Evolutionary conservation across 2,888 invertebrate species (phyloP), one percentile per base, ranked within the genome.

Genomic region (Plagiodera versicolora): DNA sequence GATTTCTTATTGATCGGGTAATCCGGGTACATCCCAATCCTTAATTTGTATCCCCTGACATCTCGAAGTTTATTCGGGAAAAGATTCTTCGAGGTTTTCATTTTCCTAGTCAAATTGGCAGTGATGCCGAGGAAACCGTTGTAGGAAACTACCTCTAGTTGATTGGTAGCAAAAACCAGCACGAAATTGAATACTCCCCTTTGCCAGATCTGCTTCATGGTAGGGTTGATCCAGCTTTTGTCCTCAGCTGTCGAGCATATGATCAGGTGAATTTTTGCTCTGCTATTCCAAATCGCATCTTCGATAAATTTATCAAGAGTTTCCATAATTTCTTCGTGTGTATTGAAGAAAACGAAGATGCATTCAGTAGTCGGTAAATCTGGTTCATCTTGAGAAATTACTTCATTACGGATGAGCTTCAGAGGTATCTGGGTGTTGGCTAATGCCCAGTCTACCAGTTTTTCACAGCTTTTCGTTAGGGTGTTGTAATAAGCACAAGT

Each of bases 171-270:
- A 28, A 10, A 50, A 20, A 50, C 50, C n/a, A 50, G 8, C 16
- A 50, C 50, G 8, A 50, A 50, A 18, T 28, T 50, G 50, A 50
- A 50, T 1, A 50, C 5, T 2, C 50, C 50, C n/a, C 18, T 50
- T 3, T 28, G 28, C 50, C 50, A 50, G 11, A 50, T 28, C 16
- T 16, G 17, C 50, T 50, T 50, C 17, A 50, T 8, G 14, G 50
- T 50, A 9, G 10, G 17, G 10, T 50, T 18, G 18, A 50, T 32
- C 50, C 50, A 50, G 2, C n/a, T 5, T 8, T 50, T n/a, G 28
- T 50, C 50, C 17, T 50, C n/a, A 10, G 11, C 10, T 11, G 8
- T 50, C 30, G 32, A 50, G 8, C 50, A 50, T n/a, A 50, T 11
- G 14, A 50, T 50, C 30, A 50, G 16, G 18, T 50, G 50, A 6